Evolutionary conservation across 1,140 invertebrate genomes (phyloP).

Genomic region (Diprion similis): DNA sequence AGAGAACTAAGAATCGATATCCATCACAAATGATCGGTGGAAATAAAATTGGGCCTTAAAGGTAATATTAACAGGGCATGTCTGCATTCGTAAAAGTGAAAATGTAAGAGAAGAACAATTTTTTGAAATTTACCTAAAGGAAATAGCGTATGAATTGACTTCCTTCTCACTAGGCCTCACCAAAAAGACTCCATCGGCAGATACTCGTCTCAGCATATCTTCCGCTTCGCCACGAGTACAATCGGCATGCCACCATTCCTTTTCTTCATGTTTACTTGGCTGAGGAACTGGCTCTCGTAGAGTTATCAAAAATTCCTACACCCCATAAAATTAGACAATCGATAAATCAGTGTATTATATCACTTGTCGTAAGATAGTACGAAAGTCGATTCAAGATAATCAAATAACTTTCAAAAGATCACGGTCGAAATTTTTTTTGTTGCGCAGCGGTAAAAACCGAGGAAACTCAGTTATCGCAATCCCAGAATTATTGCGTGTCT

Average conservation of each 20-base stretch:
- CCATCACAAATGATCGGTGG: conserved; percentile 14
- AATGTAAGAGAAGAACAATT: background rate
- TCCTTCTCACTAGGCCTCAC: conserved; percentile 89
- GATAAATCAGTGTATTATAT: background rate
- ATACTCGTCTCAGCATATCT: conserved; percentile 82
- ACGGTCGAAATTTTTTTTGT: conserved; percentile 35
- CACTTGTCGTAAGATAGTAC: too few relatives aligned
- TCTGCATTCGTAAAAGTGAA: background rate
- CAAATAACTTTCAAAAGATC: conserved; percentile 34
- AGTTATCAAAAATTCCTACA: conserved; percentile 83
- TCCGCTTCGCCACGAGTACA: conserved; percentile 84
- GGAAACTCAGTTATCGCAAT: conserved; percentile 27
- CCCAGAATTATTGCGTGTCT: background rate
- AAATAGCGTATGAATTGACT: conserved; percentile 88
- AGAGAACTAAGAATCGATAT: background rate
- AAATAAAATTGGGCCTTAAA: conserved; percentile 11
- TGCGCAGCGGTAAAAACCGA: conserved; percentile 36
- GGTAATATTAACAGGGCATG: background rate
- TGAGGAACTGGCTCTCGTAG: conserved; percentile 93
- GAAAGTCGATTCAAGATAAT: conserved; percentile 3
- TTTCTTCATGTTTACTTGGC: conserved; percentile 91
- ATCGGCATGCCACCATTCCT: conserved; percentile 92
- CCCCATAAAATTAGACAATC: conserved; percentile 20
- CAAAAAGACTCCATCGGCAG: conserved; percentile 90
- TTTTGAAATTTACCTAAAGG: conserved; percentile 77